Base-by-base conservation (phyloP, 1,140 invertebrate species). In the Muscidifurax raptorellus region DNA sequence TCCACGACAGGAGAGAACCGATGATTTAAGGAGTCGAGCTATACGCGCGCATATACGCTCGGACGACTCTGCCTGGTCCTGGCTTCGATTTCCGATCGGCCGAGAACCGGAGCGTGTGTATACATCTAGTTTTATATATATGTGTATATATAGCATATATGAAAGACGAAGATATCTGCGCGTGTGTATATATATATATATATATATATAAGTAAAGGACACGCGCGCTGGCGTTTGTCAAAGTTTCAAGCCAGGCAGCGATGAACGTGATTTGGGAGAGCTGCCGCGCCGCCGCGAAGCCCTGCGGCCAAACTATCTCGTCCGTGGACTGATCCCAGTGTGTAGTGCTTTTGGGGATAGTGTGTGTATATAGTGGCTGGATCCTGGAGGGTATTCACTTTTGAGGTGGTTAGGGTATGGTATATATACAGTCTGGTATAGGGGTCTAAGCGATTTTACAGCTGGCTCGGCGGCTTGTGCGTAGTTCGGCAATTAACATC, bases 11-110 rank as follows among this genome's bases (percentile, higher is more conserved):
- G 22, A 22, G 22, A 32, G 52, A 47, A 72, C 5, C 81, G 59
- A 76, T 67, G 72, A 76, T 85, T 85, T 85, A 80, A 85, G 78
- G 78, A 80, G 78, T 80, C 32, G n/a, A 25, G 28, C 27, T 78
- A n/a, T 0, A 40, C 47, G 52, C 28, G 64, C 66, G 36, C 40
- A 28, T 15, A 36, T 27, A 27, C 25, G 79, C 4, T 75, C 30
- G 72, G 36, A 7, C 28, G n/a, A 30, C 10, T n/a, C 0, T 22
- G 22, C 72, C 7, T 10, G 30, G 10, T 13, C 79, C 67, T 18
- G 2, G 28, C 71, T 82, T 82, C 80, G 80, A 82, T 82, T 76
- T 82, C 59, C 80, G 72, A 82, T 69, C 12, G 66, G 66, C 25
- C 66, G 66, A 69, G 66, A 22, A 10, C 15, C 59, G 59, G 18